Evolutionary conservation across 1,140 invertebrate genomes (phyloP).

Genomic region (Paralvinella palmiformis): DNA sequence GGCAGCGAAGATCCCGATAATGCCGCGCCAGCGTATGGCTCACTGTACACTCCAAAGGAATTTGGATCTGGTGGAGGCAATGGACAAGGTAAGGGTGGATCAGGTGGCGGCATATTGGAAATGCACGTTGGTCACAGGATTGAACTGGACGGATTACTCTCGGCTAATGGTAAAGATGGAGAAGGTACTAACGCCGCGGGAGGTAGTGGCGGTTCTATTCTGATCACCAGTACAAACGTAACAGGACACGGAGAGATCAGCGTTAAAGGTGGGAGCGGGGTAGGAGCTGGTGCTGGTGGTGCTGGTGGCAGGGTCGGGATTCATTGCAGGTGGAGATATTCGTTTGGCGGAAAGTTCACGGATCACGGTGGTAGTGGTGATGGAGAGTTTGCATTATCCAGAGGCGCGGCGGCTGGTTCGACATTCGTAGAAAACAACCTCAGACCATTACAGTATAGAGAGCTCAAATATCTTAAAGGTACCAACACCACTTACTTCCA

Average conservation of each 20-base stretch:
- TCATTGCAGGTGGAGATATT: slow-evolving; percentile 33
- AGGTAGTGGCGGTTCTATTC: slow-evolving; percentile 33
- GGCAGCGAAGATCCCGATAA: not conserved
- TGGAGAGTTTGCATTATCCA: slow-evolving; percentile 10
- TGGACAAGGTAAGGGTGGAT: not conserved
- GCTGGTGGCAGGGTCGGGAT: slow-evolving; percentile 32
- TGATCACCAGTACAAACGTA: slow-evolving; percentile 34
- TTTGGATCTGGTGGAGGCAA: not conserved
- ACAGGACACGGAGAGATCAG: slow-evolving; percentile 36
- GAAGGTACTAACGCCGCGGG: slow-evolving; percentile 28
- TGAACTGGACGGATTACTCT: slow-evolving; percentile 33
- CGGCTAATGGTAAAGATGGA: slow-evolving; percentile 27
- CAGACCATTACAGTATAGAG: slow-evolving; percentile 33
- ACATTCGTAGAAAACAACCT: slow-evolving; percentile 35
- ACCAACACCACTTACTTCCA: slow-evolving; percentile 32
- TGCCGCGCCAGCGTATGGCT: not conserved
- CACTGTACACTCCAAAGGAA: not conserved
- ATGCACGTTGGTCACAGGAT: slow-evolving; percentile 22
- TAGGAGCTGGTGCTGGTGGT: slow-evolving; percentile 28
- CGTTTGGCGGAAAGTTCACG: slow-evolving; percentile 30
- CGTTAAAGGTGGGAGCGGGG: slow-evolving; percentile 23
- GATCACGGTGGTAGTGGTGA: slow-evolving; percentile 31
- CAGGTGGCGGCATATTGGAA: slow-evolving; percentile 3
- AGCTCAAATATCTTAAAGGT: slow-evolving; percentile 30
- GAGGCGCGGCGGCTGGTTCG: slow-evolving; percentile 33